These are phyloP conservation scores for Pyralis farinalis DNA, from an alignment of 2,888 invertebrate species.

Conservation along the genomic window DNA sequence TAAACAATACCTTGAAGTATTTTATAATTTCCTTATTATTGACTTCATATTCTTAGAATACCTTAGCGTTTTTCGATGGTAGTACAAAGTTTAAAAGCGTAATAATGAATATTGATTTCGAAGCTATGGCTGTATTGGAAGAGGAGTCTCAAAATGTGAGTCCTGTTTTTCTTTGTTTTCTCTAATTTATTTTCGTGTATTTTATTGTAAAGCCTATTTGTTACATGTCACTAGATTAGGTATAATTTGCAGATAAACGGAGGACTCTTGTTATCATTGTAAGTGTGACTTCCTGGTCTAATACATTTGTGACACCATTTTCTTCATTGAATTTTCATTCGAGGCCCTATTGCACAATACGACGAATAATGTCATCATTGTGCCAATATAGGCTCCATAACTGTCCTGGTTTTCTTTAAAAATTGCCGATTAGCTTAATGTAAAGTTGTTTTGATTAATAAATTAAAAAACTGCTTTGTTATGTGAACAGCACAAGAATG, in stretches of 20 bases:
- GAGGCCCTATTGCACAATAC: slow-evolving; percentile 53
- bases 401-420: too few relatives aligned
- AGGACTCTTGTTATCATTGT: background rate
- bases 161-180: slow-evolving; percentile 47
- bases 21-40: slow-evolving; percentile 77
- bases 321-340: slow-evolving; percentile 27
- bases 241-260: background rate
- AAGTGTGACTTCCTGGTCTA: slow-evolving; percentile 25
- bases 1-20: slow-evolving; percentile 84
- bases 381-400: too few relatives aligned
- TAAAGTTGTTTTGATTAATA: too few relatives aligned
- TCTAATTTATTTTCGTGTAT: slow-evolving; percentile 17
- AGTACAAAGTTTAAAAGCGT: slow-evolving; percentile 20
- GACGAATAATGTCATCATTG: slow-evolving; percentile 42
- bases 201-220: background rate
- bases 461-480: too few relatives aligned
- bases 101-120: slow-evolving; percentile 80
- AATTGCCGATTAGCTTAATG: too few relatives aligned
- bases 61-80: slow-evolving; percentile 27
- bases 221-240: too few relatives aligned
- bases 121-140: slow-evolving; percentile 83
- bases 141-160: slow-evolving; percentile 83
- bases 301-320: slow-evolving; percentile 31
- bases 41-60: slow-evolving; percentile 64
- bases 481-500: too few relatives aligned